These are phyloP conservation scores for Drosophila teissieri DNA, from an alignment of 1,140 invertebrate species.

Conservation along the genomic window DNA sequence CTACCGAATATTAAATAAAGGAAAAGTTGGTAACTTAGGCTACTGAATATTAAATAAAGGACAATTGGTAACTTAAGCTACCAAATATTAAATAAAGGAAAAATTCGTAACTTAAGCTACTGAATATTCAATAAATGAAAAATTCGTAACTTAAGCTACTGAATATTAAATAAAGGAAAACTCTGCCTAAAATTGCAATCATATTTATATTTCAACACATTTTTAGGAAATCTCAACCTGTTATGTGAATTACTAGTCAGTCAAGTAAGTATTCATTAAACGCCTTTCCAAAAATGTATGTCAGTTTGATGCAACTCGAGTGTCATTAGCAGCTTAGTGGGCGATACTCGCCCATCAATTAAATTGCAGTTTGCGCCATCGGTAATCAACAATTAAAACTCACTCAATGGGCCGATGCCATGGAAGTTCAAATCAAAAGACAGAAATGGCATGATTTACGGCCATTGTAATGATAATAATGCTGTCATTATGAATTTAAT, in stretches of 20 bases:
- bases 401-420: slow-evolving; percentile 42
- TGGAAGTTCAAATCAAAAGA: slow-evolving; percentile 16
- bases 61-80: no score
- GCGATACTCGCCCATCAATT: slow-evolving; percentile 42
- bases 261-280: no score
- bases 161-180: no score
- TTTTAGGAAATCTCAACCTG: no score
- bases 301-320: slow-evolving; percentile 43
- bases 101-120: neutral
- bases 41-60: no score
- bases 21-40: no score
- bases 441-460: slow-evolving; percentile 69
- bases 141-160: no score
- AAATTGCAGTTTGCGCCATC: slow-evolving; percentile 72
- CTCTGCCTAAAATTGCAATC: no score
- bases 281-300: neutral
- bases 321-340: slow-evolving; percentile 13
- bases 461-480: slow-evolving; percentile 47
- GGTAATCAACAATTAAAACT: slow-evolving; percentile 68
- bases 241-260: no score
- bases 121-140: neutral
- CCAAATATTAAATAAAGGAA: no score
- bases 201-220: no score
- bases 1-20: neutral
- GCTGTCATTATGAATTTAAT: slow-evolving; percentile 75